Percentiles rank a stretch among this genome's conserved stretches.
Conservation (phyloP, 2,797 vertebrate genomes). For the Lithobates sylvaticus region DNA sequence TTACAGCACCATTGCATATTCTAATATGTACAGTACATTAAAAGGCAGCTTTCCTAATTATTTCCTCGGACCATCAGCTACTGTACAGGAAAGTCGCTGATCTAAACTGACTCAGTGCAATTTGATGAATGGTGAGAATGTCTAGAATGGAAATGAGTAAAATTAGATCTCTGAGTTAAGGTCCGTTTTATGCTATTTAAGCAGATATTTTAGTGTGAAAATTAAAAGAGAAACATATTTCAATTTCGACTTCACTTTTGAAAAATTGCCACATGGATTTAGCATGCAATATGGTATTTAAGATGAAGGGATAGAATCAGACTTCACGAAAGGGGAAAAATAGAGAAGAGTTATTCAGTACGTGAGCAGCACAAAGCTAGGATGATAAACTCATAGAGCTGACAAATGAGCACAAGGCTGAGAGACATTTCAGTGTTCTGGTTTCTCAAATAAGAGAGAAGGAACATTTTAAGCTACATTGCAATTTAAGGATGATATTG, state of each 20-base stretch:
- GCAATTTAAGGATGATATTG: constrained; percentile 63
- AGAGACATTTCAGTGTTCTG: constrained; percentile 52
- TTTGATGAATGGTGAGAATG: constrained; percentile 31
- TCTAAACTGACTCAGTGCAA: constrained; percentile 28
- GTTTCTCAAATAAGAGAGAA: constrained; percentile 57
- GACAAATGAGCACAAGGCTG: constrained; percentile 54
- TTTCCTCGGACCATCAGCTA: constrained; percentile 26
- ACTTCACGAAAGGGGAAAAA: constrained; percentile 29
- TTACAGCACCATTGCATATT: constrained; percentile 12
- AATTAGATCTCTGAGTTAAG: constrained; percentile 26
- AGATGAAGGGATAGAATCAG: constrained; percentile 48
- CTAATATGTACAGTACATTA: constrained; percentile 20
- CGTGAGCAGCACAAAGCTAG: constrained; percentile 52
- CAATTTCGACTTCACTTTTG: neutral
- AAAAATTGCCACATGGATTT: constrained; percentile 29
- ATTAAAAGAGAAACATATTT: constrained; percentile 36
- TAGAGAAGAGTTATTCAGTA: constrained; percentile 39
- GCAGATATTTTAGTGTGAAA: constrained; percentile 30
- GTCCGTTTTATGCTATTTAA: constrained; percentile 30
- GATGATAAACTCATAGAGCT: constrained; percentile 59
- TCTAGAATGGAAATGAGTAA: constrained; percentile 22
- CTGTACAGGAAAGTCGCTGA: constrained; percentile 2
- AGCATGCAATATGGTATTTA: constrained; percentile 40
- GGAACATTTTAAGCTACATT: constrained; percentile 60
- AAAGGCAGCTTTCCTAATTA: constrained; percentile 41